phyloP scores from a whole-genome alignment of 35 echinoderm and acorn worm genomes.

The Ophioderma brevispina region DNA sequence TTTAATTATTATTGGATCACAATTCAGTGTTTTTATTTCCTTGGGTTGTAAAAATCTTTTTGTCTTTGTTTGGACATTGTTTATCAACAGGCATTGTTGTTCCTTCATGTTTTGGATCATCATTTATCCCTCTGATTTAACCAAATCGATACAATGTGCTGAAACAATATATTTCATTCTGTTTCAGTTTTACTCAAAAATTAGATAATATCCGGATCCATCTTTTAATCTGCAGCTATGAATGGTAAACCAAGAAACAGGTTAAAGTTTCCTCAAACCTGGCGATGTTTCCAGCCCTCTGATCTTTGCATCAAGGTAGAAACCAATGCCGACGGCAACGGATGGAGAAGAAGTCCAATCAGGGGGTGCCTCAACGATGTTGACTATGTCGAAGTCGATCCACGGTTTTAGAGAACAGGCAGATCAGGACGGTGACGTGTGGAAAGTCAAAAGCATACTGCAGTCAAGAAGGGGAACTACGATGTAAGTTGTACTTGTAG shows the following conservation, averaged over 20 bases:
- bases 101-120: no score
- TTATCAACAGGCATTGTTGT: no score
- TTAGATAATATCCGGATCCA: no score
- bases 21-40: no score
- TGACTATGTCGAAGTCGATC: not conserved
- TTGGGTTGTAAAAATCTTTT: no score
- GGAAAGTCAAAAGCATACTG: not conserved
- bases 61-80: no score
- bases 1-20: no score
- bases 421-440: constrained; percentile 9
- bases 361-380: not conserved
- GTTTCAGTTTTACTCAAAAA: no score
- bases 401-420: not conserved
- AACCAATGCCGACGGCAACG: not conserved
- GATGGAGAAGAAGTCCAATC: not conserved
- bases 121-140: no score
- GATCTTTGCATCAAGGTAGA: not conserved
- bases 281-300: not conserved
- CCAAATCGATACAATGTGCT: no score
- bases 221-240: not conserved
- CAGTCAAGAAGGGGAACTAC: not conserved
- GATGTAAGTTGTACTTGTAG: no score
- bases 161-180: no score
- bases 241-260: constrained; percentile 8
- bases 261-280: not conserved